These are phyloP conservation scores for Plemyria rubiginata DNA, from an alignment of 2,888 invertebrate species.

Conservation along the genomic window DNA sequence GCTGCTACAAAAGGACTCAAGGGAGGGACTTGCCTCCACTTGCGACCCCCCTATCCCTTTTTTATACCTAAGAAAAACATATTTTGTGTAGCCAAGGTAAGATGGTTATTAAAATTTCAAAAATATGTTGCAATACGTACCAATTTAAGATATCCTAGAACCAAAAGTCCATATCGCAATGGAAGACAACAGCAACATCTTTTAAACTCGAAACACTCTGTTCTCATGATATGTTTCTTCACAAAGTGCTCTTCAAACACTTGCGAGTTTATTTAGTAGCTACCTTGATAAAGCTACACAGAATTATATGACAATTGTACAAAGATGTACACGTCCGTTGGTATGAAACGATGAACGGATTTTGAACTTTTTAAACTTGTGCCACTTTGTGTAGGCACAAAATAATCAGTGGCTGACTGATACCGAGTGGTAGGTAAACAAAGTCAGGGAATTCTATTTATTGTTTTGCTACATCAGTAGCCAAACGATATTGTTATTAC, in stretches of 20 bases:
- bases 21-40: too few relatives aligned
- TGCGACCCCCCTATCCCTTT: too few relatives aligned
- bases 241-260: too few relatives aligned
- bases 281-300: too few relatives aligned
- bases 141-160: constrained; percentile 28
- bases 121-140: constrained; percentile 17
- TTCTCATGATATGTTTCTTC: constrained; percentile 14
- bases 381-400: background rate
- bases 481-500: background rate
- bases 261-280: too few relatives aligned
- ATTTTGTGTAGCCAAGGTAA: too few relatives aligned
- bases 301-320: background rate
- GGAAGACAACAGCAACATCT: constrained; percentile 43
- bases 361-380: background rate
- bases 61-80: too few relatives aligned
- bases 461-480: background rate
- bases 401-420: background rate
- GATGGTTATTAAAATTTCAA: too few relatives aligned
- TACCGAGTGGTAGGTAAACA: background rate
- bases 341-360: background rate
- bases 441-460: background rate
- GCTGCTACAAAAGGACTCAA: too few relatives aligned
- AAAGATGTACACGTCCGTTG: background rate
- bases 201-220: constrained; percentile 23
- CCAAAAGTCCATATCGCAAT: constrained; percentile 34